Evolutionary conservation across 2,113 vertebrate genomes (phyloP).

Genomic region (Cavia aperea): DNA sequence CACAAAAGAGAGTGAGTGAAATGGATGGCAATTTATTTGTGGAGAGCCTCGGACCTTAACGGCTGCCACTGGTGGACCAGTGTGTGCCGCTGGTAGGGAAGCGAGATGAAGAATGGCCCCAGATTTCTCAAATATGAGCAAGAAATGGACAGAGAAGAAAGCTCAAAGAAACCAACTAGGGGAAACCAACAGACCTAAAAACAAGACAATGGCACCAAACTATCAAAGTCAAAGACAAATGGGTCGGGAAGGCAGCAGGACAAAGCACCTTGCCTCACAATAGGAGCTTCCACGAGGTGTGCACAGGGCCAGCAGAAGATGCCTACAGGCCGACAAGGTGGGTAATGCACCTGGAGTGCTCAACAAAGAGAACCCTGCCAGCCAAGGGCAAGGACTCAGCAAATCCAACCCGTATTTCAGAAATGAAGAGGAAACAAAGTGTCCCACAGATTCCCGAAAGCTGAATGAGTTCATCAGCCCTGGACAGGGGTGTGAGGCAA

Average conservation of each 20-base stretch:
- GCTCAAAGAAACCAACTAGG: background rate
- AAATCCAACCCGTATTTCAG: background rate
- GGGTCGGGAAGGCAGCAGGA: background rate
- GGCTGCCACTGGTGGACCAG: background rate
- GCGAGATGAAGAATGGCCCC: background rate
- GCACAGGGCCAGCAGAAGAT: background rate
- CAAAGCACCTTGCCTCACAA: background rate
- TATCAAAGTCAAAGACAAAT: background rate
- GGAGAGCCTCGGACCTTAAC: background rate
- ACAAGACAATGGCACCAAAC: background rate
- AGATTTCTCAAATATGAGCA: background rate
- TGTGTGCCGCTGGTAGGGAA: background rate
- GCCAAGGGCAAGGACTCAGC: background rate
- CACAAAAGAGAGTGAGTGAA: background rate
- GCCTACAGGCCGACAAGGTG: background rate
- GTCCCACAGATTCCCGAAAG: background rate
- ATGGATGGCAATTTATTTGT: background rate
- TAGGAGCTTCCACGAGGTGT: background rate
- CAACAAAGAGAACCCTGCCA: background rate
- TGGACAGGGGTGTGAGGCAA: background rate
- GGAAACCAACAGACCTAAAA: background rate
- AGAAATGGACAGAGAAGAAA: background rate
- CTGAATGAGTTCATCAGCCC: background rate
- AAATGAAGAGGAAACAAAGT: background rate
- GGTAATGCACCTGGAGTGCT: background rate